Evolutionary conservation across 1,140 invertebrate genomes (phyloP).

Genomic region (Episyrphus balteatus): DNA sequence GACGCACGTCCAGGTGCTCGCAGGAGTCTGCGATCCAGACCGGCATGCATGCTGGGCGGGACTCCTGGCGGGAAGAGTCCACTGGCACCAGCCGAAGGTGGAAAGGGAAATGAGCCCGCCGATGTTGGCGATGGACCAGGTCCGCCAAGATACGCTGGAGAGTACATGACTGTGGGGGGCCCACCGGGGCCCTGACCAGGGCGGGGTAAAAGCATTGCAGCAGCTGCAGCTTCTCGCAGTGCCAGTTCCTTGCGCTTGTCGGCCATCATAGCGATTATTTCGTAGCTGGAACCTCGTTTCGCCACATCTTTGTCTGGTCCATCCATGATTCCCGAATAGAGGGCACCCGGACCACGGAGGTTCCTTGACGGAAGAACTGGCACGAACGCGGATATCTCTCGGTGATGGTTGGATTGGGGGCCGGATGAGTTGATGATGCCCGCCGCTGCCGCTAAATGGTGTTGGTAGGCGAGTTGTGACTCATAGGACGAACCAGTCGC

Average conservation of each 20-base stretch:
- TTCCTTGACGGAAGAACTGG: slow-evolving; percentile 69
- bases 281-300: slow-evolving; percentile 51
- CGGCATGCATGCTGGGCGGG: slow-evolving; percentile 57
- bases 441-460: slow-evolving; percentile 45
- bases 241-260: slow-evolving; percentile 73
- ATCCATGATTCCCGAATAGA: slow-evolving; percentile 46
- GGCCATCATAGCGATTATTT: slow-evolving; percentile 76
- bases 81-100: slow-evolving; percentile 45
- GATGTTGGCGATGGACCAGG: slow-evolving; percentile 47
- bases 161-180: slow-evolving; percentile 36
- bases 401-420: slow-evolving; percentile 41
- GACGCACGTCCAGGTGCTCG: slow-evolving; percentile 69
- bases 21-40: slow-evolving; percentile 58
- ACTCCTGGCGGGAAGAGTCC: slow-evolving; percentile 54
- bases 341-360: slow-evolving; percentile 45
- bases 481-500: slow-evolving; percentile 45
- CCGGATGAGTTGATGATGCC: slow-evolving; percentile 37
- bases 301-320: slow-evolving; percentile 37
- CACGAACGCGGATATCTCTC: slow-evolving; percentile 70
- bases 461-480: slow-evolving; percentile 55
- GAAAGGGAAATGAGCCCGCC: slow-evolving; percentile 49
- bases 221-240: slow-evolving; percentile 52
- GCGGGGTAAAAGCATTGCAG: slow-evolving; percentile 40
- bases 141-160: slow-evolving; percentile 52
- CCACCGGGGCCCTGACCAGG: slow-evolving; percentile 34